Evolutionary conservation across 2,888 invertebrate species (phyloP).

Genomic region (Horisme vitalbata): DNA sequence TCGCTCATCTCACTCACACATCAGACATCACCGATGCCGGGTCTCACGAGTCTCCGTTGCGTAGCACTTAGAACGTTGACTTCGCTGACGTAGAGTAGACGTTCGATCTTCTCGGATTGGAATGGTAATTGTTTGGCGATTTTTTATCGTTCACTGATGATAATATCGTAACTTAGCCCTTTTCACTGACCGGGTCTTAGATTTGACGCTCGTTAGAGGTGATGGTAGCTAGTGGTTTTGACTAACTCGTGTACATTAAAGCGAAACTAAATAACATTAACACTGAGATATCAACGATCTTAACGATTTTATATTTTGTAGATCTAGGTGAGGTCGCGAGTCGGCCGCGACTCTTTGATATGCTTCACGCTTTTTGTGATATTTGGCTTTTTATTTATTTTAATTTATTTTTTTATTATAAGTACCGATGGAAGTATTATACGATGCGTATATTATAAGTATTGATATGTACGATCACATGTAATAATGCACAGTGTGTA

Average conservation of each 20-base stretch:
- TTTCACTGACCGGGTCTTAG: conserved; percentile 50
- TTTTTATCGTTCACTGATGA: conserved; percentile 60
- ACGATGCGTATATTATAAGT: conserved; percentile 32
- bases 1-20: conserved; percentile 40
- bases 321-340: conserved; percentile 32
- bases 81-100: conserved; percentile 66
- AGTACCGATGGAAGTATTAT: conserved; percentile 37
- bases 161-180: conserved; percentile 54
- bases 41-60: conserved; percentile 44
- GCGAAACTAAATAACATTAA: conserved; percentile 30
- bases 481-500: conserved; percentile 45
- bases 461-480: conserved; percentile 36
- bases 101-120: conserved; percentile 59
- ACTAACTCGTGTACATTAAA: conserved; percentile 38
- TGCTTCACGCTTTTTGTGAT: conserved; percentile 78
- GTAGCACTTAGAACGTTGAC: conserved; percentile 51
- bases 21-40: conserved; percentile 40
- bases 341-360: conserved; percentile 40
- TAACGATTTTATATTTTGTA: conserved; percentile 25
- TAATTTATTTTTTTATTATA: conserved; percentile 48
- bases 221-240: conserved; percentile 65
- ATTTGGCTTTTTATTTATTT: conserved; percentile 76
- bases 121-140: conserved; percentile 74
- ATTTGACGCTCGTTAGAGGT: conserved; percentile 63
- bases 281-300: conserved; percentile 22